Base-by-base conservation (phyloP, 1,140 invertebrate species). In the Dryas iulia region DNA sequence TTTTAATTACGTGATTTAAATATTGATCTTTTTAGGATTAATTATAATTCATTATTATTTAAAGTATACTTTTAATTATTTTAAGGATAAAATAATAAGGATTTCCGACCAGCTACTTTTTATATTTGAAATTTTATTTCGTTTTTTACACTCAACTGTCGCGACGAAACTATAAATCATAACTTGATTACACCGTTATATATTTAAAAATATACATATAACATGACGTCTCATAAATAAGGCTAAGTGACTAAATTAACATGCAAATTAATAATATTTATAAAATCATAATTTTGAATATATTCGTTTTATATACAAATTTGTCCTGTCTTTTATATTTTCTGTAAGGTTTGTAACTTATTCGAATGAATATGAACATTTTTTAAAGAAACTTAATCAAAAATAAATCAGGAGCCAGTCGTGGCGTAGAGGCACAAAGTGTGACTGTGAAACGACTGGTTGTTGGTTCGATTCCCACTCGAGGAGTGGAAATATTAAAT, bases 151-250 rank as follows among this genome's bases (percentile, higher is more conserved):
- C 8, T 31, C 30, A 31, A 47, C 14, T 47, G 14, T 47, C 14
- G n/a, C 35, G 14, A 47, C 14, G 10, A 47, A 35, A 18, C 6
- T 18, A 21, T 47, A 47, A 47, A 47, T 47, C 39, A 47, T 21
- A 21, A 18, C 14, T 47, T 8, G 18, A 47, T 47, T 47, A 8
- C 18, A 60, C 65, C 65, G 65, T 69, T 69, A 69, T 30, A 69
- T 30, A 26, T 63, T 69, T 62, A 47, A 47, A 14, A n/a, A n/a
- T n/a, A n/a, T n/a, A n/a, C n/a, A n/a, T n/a, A n/a, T 47, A 47
- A 39, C 0, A 2, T 47, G 39, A n/a, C 39, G 39, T 10, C 39
- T 47, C 14, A 3, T 47, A 47, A 47, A 21, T 21, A 21, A 10
- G 8, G 1, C 8, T 47, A 21, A 47, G 0, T 3, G 39, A 10